Base-by-base conservation (phyloP, 2,113 vertebrate species). In the Aspiorhynchus laticeps region DNA sequence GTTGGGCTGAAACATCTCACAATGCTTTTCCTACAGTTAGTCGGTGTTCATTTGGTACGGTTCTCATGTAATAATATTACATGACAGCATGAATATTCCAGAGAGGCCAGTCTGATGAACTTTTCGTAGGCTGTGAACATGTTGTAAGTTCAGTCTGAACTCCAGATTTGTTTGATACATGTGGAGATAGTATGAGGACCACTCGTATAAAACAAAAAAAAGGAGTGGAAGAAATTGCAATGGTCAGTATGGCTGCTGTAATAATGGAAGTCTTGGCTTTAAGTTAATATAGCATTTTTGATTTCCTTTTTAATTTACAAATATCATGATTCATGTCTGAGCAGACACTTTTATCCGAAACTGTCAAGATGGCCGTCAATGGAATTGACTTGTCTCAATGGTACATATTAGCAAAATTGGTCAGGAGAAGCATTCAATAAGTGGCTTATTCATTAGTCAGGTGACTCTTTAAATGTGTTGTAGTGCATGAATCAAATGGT, bases 11-110 rank as follows among this genome's bases (percentile, higher is more conserved):
- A 81, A 24, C 51, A 15, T 89, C 36, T 80, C 75, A 84, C 81
- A 84, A 67, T 87, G 67, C 76, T 17, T 75, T 83, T 21, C 41
- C 43, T 89, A 26, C 83, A 87, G 85, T 89, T 84, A 56, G 2
- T 48, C 33, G 17, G 80, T 80, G 65, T 51, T 86, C 53, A 80
- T 65, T 56, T 17, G 69, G 75, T 63, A 84, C 12, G 53, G 41
- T 87, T 56, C n/a, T 65, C 31, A 46, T 86, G 67, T 38, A 36
- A 31, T 56, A n/a, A 3, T 33, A 59, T 84, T 86, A 75, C 21
- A 80, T 87, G 75, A 59, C 76, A 59, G 38, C 73, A 28, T 48
- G 26, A 38, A 51, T 83, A 81, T 83, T 83, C 41, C 14, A 17
- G 74, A 76, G 41, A 46, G 41, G n/a, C 41, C 41, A 76, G 74